Evolutionary conservation across 1,140 invertebrate species (phyloP), one percentile per base, ranked within the genome.

Genomic region (Diprion similis): DNA sequence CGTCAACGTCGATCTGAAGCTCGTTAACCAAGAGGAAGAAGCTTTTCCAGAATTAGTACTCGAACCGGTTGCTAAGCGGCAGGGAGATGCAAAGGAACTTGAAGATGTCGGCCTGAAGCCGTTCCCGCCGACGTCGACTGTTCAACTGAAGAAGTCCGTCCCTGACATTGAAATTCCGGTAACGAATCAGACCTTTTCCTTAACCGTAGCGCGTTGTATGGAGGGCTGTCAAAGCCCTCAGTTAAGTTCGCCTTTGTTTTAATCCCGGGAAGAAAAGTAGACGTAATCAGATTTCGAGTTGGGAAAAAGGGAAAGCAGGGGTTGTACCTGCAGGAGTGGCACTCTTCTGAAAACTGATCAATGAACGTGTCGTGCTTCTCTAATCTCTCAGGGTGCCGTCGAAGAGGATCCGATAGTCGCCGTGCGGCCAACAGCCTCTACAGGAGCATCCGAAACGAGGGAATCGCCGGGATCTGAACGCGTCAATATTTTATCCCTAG

Each of bases 1-100:
- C 68, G 75, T 75, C 1, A 76, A 73, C 17, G 71, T 79, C 37
- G 76, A 79, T 17, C 48, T 79, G 11, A 71, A 66, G 11, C 45
- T 59, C 47, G 9, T 37, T 66, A 24, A 46, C 15, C 65, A 68
- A 17, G 18, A 64, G 19, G 48, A 46, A 67, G 46, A 46, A 19
- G 46, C n/a, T 13, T n/a, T 59, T 17, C 8, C 51, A 59, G 51
- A 17, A 59, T 13, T 59, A 59, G 51, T 0, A 59, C n/a, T 72
- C 24, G 11, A 18, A 13, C 11, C 66, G 11, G 6, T 66, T 13
- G 69, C 11, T 3, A 13, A 73, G 51, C 46, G 71, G 46, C 37
- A 66, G 71, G 46, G 65, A 11, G 68, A 48, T 48, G 24, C 11
- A 4, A 72, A 68, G 11, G 13, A 4, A 18, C 46, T 72, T 8